Base-by-base conservation (phyloP, 35 echinoderm and acorn worm species). In the Apostichopus californicus region DNA sequence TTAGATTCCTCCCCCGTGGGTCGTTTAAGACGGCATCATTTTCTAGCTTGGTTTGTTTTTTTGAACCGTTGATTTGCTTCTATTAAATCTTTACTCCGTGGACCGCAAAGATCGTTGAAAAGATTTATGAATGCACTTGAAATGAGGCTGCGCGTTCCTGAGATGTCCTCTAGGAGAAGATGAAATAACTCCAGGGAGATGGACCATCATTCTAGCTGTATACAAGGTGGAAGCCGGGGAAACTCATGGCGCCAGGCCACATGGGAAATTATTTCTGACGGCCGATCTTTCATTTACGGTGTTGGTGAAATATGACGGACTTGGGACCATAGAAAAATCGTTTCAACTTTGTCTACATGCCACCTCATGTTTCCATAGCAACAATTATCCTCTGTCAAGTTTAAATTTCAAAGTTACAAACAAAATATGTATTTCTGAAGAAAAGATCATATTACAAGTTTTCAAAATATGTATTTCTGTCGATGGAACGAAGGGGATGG, bases 1-100 rank as follows among this genome's bases (percentile, higher is more conserved):
- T 89, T 89, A 73, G 68, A 89, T 89, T 54, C 72, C 86, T 89
- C 86, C 86, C 86, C 86, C 63, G 86, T 89, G 86, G 86, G 86
- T 73, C 66, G 86, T 89, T 89, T 53, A 10, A 57, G 64, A 89
- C 63, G 86, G 34, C 34, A 89, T 89, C 58, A 89, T 89, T 89
- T 73, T 73, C 64, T 28, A n/a, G 71, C 71, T 73, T 57, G 60
- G n/a, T 64, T 58, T 89, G 58, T 89, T 52, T 89, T 87, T 72
- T 72, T 89, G 60, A 89, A 89, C 46, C 34, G 26, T 64, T 89
- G 86, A 89, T 89, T 89, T 89, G 61, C 68, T 68, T 89, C 86
- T 89, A 89, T 73, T 89, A 89, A 54, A 52, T 89, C 28, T 73
- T 68, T 72, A 89, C 28, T 66, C 57, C 55, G 57, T 85, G 81